A percentile compares a stretch with the other conserved stretches of the same genome.
phyloP scores from a whole-genome alignment of 1,140 invertebrate genomes.

The Hycleus cichorii region DNA sequence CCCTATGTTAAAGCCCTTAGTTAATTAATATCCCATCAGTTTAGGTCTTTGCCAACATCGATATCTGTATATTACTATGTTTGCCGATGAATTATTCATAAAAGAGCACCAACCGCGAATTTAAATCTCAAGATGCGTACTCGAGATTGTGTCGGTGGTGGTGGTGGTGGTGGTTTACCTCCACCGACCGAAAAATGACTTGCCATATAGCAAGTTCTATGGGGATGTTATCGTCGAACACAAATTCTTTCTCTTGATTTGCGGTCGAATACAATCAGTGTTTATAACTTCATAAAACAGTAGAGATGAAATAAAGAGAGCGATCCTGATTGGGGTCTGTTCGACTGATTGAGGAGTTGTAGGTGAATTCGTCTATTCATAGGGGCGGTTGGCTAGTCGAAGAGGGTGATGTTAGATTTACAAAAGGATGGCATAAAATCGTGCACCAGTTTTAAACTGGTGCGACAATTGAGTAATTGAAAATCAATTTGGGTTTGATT shows the following conservation, averaged over 20 bases:
- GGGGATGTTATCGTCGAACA: background rate
- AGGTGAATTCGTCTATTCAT: conserved; percentile 6
- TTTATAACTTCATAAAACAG: conserved; percentile 15
- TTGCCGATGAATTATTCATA: conserved; percentile 25
- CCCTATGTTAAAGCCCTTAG: conserved; percentile 16
- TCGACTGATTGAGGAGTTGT: background rate
- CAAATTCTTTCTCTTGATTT: background rate
- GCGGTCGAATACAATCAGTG: conserved; percentile 3
- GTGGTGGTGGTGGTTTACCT: background rate
- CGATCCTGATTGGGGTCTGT: conserved; percentile 1
- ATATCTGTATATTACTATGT: conserved; percentile 25
- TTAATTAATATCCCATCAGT: conserved; percentile 25
- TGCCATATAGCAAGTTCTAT: conserved; percentile 5
- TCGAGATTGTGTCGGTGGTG: conserved; percentile 6
- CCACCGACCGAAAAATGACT: conserved; percentile 8
- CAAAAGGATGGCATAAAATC: background rate
- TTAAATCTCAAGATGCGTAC: conserved; percentile 21
- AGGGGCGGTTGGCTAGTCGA: background rate
- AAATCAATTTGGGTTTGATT: conserved; percentile 2
- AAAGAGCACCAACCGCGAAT: conserved; percentile 17
- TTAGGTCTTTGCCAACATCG: conserved; percentile 3
- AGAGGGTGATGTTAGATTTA: background rate
- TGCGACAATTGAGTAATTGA: conserved; percentile 3
- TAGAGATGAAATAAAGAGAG: background rate
- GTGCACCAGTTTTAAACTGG: background rate